Conservation (phyloP, 2,888 invertebrate genomes). For the Ernsta delagoae region DNA sequence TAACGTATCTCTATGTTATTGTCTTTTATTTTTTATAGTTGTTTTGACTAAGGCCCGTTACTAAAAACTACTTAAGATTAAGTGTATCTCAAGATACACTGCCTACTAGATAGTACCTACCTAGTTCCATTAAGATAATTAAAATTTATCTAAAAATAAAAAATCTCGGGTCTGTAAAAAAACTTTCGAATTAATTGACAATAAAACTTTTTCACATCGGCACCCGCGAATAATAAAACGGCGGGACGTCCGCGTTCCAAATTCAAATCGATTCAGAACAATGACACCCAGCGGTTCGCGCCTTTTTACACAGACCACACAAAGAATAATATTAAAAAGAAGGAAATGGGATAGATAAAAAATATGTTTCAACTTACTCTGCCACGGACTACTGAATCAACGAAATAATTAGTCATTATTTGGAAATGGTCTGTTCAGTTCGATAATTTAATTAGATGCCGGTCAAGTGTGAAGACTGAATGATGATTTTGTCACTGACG, state of each 20-base stretch:
- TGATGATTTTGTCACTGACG: constrained; percentile 9
- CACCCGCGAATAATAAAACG: constrained; percentile 78
- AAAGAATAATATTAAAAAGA: constrained; percentile 67
- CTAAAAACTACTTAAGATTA: too few species aligned
- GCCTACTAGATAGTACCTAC: too few species aligned
- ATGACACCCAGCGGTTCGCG: constrained; percentile 74
- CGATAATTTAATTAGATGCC: constrained; percentile 55
- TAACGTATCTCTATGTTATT: too few species aligned
- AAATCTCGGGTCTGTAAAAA: constrained; percentile 47
- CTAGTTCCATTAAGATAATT: too few species aligned
- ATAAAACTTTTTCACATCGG: constrained; percentile 72
- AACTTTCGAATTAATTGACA: constrained; percentile 62
- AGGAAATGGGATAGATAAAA: constrained; percentile 46
- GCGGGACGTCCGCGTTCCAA: constrained; percentile 73
- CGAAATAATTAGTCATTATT: constrained; percentile 53
- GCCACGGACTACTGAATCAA: constrained; percentile 74
- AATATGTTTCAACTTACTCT: constrained; percentile 48
- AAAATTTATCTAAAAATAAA: too few species aligned
- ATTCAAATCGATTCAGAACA: constrained; percentile 76
- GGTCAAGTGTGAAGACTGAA: constrained; percentile 48
- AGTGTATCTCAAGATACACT: too few species aligned
- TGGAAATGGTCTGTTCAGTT: constrained; percentile 29
- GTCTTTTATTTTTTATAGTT: too few species aligned
- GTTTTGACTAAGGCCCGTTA: too few species aligned
- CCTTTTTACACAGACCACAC: constrained; percentile 62